Conservation (phyloP, 2,888 invertebrate species). For the Alloplasta piceator region DNA sequence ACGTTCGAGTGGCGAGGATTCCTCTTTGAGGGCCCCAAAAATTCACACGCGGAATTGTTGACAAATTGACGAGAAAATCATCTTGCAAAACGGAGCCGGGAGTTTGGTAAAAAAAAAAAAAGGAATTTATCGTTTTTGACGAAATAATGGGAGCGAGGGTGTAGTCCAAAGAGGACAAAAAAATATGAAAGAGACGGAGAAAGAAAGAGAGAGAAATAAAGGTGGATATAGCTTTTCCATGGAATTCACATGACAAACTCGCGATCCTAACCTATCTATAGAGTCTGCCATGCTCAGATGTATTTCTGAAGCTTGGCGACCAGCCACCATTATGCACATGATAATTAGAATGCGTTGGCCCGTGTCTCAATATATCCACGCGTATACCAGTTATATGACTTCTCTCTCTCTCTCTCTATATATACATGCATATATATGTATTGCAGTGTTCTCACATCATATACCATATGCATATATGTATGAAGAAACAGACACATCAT, state of each 20-base stretch:
- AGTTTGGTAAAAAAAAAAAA: not conserved
- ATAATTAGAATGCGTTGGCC: conserved; percentile 84
- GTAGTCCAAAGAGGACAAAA: conserved; percentile 25
- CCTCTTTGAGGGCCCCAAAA: not conserved
- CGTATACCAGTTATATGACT: conserved; percentile 57
- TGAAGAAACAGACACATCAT: conserved; percentile 9
- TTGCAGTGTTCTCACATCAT: conserved; percentile 14
- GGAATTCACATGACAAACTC: conserved; percentile 72
- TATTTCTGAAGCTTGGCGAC: conserved; percentile 83
- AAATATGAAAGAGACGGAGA: conserved; percentile 19
- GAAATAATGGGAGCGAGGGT: conserved; percentile 58
- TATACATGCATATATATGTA: conserved; percentile 20
- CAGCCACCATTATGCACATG: conserved; percentile 83
- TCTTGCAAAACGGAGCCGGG: conserved; percentile 6
- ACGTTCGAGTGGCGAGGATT: too few species aligned
- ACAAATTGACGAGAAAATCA: conserved; percentile 14
- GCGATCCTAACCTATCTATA: conserved; percentile 76
- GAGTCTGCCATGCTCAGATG: conserved; percentile 76
- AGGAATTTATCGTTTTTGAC: conserved; percentile 1
- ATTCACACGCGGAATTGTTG: conserved; percentile 9
- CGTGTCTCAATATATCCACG: conserved; percentile 83
- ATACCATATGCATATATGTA: not conserved
- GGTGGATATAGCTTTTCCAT: conserved; percentile 56
- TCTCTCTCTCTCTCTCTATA: conserved; percentile 5
- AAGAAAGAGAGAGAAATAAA: conserved; percentile 39